These are phyloP conservation scores for Ophioninae sp. DNA, from an alignment of 2,888 invertebrate species.

Conservation along the genomic window DNA sequence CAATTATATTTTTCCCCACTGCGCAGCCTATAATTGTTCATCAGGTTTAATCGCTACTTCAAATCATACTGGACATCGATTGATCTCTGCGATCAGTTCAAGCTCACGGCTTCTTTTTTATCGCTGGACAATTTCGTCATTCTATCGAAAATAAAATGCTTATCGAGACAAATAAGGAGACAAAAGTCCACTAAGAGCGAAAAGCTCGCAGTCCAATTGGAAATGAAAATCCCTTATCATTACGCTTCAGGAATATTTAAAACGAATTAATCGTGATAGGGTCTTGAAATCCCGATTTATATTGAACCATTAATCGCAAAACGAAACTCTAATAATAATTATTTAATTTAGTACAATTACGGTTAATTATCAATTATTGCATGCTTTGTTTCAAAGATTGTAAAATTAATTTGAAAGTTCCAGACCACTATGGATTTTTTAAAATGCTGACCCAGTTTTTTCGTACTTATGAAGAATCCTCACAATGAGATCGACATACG, in stretches of 20 bases:
- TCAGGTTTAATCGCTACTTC: not conserved
- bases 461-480: too few species aligned
- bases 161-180: not conserved
- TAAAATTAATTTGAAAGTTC: too few species aligned
- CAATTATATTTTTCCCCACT: not conserved
- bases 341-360: too few species aligned
- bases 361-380: too few species aligned
- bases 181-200: not conserved
- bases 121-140: not conserved
- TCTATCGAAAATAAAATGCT: not conserved
- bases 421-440: too few species aligned
- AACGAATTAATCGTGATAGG: conserved; percentile 68
- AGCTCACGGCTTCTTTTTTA: not conserved
- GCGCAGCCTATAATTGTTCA: not conserved
- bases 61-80: not conserved
- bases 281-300: too few species aligned
- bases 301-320: too few species aligned
- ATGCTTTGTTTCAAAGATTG: too few species aligned
- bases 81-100: not conserved
- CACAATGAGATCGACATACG: too few species aligned
- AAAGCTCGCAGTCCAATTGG: conserved; percentile 16
- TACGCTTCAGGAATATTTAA: conserved; percentile 68
- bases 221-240: conserved; percentile 64
- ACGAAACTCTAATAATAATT: too few species aligned
- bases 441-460: too few species aligned